Evolutionary conservation across 2,797 vertebrate species (phyloP).

Genomic region (Myotis pilosus): DNA sequence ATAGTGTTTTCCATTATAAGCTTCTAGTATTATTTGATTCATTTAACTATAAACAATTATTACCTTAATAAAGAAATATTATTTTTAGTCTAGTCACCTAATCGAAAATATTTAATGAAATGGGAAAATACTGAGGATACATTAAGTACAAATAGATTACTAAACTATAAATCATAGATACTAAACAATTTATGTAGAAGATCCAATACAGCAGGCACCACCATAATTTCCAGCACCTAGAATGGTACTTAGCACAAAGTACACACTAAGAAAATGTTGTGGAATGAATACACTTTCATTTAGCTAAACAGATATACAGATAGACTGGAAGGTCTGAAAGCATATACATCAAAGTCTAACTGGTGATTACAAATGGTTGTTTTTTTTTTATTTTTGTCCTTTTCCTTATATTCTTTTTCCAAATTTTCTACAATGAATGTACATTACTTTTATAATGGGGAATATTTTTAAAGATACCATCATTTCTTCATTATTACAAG

Average conservation of each 20-base stretch:
- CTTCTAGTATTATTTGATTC: background rate
- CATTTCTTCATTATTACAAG: background rate
- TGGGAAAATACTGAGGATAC: background rate
- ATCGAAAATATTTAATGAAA: constrained; percentile 15
- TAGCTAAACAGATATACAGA: background rate
- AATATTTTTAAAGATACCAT: background rate
- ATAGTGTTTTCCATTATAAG: background rate
- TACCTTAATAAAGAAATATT: constrained; percentile 2
- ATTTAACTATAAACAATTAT: background rate
- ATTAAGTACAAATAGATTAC: constrained; percentile 28
- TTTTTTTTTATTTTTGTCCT: background rate
- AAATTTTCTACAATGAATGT: constrained; percentile 26
- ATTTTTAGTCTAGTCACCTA: background rate
- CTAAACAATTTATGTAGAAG: background rate
- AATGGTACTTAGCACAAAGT: background rate
- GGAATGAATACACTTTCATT: background rate
- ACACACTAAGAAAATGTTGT: background rate
- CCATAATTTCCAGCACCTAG: background rate
- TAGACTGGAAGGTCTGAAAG: background rate
- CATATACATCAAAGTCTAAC: constrained; percentile 45
- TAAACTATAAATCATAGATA: background rate
- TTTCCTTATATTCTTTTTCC: constrained; percentile 8
- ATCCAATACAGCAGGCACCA: background rate
- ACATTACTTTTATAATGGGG: constrained; percentile 15
- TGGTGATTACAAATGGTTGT: background rate